phyloP scores from a whole-genome alignment of 2,888 invertebrate species.

The Drosophila melanosoma region DNA sequence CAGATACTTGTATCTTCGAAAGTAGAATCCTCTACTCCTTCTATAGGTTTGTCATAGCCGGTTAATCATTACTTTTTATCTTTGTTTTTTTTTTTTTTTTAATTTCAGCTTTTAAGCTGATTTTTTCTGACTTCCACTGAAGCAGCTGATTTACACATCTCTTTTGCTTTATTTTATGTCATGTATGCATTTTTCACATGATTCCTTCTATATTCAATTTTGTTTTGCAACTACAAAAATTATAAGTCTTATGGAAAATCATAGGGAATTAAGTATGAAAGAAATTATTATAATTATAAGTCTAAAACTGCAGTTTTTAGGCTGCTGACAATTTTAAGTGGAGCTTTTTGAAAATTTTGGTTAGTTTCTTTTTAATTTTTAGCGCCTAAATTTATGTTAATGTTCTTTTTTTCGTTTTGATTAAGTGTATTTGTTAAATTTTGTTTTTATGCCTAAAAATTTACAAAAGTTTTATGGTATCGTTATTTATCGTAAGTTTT shows the following conservation, averaged over 20 bases:
- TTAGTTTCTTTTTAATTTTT: conserved; percentile 56
- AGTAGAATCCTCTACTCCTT: conserved; percentile 1
- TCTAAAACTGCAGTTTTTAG: conserved; percentile 10
- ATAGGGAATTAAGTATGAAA: conserved; percentile 5
- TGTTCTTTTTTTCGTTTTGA: conserved; percentile 47
- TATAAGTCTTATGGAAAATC: conserved; percentile 22
- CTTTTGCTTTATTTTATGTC: conserved; percentile 15
- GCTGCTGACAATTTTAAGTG: conserved; percentile 37
- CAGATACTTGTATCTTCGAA: not conserved
- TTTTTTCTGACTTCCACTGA: conserved; percentile 55
- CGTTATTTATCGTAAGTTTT: conserved; percentile 35
- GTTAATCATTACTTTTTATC: conserved; percentile 36
- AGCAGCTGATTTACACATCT: conserved; percentile 67
- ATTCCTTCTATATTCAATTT: conserved; percentile 63
- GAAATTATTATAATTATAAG: conserved; percentile 14
- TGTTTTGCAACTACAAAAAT: conserved; percentile 69
- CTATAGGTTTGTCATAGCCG: conserved; percentile 44
- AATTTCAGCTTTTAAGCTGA: conserved; percentile 15
- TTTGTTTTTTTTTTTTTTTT: not conserved
- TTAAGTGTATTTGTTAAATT: conserved; percentile 68
- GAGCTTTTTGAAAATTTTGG: conserved; percentile 60
- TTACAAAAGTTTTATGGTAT: conserved; percentile 83
- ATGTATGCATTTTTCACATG: conserved; percentile 27
- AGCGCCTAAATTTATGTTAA: conserved; percentile 78
- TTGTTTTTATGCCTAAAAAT: conserved; percentile 76